phyloP scores from a whole-genome alignment of 2,797 vertebrate species.

The Sebastes hopkinsi region DNA sequence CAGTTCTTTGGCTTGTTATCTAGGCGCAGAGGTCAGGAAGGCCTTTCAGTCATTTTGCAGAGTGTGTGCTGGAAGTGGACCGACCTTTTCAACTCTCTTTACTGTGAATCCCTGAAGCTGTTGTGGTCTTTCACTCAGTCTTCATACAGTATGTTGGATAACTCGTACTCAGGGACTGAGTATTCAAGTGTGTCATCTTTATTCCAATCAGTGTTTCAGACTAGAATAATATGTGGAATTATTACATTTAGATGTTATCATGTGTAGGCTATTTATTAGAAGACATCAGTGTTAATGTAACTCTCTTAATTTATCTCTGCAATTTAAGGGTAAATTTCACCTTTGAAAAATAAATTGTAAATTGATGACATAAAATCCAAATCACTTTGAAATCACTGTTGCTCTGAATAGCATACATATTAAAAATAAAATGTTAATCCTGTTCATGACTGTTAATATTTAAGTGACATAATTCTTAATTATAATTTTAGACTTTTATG shows the following conservation, averaged over 20 bases:
- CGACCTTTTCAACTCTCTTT: slow-evolving; percentile 86
- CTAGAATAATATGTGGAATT: background rate
- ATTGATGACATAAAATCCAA: background rate
- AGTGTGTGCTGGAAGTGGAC: slow-evolving; percentile 87
- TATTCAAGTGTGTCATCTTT: background rate
- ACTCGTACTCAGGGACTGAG: background rate
- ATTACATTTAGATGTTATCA: background rate
- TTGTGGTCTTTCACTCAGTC: slow-evolving; percentile 20
- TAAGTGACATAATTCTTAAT: background rate
- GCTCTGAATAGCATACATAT: background rate
- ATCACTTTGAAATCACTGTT: background rate
- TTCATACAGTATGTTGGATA: background rate
- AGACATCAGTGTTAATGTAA: slow-evolving; percentile 70
- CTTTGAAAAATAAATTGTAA: background rate
- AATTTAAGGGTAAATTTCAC: background rate
- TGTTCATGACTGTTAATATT: background rate
- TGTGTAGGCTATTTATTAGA: slow-evolving; percentile 3
- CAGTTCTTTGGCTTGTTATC: slow-evolving; percentile 87
- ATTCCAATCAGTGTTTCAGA: background rate
- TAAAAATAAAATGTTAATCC: background rate
- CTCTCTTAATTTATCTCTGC: slow-evolving; percentile 76
- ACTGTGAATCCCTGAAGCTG: slow-evolving; percentile 36
- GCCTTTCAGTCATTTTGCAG: slow-evolving; percentile 87
- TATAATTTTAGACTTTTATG: background rate
- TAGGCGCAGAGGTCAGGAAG: slow-evolving; percentile 89